Percentiles rank a stretch among this genome's conserved stretches.
Evolutionary conservation across 35 echinoderm and acorn worm species (phyloP).

Genomic region (Apostichopus californicus): DNA sequence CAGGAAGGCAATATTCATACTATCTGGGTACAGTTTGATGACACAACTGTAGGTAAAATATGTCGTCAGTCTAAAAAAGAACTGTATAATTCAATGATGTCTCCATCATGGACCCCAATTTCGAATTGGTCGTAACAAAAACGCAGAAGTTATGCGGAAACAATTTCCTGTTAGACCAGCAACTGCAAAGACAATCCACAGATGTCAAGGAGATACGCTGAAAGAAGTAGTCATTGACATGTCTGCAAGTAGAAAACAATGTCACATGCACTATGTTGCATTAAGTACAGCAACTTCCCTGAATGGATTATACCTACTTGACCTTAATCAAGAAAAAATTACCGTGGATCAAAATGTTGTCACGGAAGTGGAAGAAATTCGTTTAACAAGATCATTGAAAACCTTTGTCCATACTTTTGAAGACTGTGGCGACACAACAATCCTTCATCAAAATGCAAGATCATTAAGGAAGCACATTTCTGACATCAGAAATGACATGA

Average conservation of each 20-base stretch:
- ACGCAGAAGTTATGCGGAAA: not conserved
- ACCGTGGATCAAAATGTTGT: no score
- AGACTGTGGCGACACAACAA: not conserved
- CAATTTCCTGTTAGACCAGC: not conserved
- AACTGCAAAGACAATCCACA: constrained; percentile 47
- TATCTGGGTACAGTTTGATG: constrained; percentile 54
- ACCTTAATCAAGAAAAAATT: no score
- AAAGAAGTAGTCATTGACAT: constrained; percentile 32
- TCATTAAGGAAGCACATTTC: constrained; percentile 6
- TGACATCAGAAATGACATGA: constrained; percentile 1
- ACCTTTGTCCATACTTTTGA: not conserved
- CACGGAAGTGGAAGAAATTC: no score
- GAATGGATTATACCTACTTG: no score
- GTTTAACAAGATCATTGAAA: not conserved
- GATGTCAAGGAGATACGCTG: constrained; percentile 49
- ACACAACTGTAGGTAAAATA: constrained; percentile 19
- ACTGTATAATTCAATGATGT: not conserved
- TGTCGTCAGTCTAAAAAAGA: not conserved
- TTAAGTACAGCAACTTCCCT: no score
- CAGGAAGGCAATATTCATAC: not conserved
- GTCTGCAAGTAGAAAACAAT: not conserved
- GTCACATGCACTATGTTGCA: not conserved
- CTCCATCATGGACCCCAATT: constrained; percentile 54
- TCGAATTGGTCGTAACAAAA: not conserved
- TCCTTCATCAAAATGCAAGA: constrained; percentile 10